Evolutionary conservation across 2,888 invertebrate species (phyloP).

Genomic region (Sarcophaga carnaria): DNA sequence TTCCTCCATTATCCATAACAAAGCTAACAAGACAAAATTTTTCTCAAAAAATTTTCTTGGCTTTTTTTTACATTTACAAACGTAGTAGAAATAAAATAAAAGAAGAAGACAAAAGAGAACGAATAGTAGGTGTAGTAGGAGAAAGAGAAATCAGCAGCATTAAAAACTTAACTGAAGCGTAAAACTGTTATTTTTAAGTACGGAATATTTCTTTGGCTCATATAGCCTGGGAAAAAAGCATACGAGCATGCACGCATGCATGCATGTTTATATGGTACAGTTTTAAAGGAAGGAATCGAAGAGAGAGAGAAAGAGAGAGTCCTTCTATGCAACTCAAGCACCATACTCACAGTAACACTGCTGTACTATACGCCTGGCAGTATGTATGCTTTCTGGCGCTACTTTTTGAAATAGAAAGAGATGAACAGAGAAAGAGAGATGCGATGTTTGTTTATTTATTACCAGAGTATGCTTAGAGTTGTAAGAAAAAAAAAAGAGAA

Average conservation of each 20-base stretch:
- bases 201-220: constrained; percentile 18
- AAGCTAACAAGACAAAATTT: no score
- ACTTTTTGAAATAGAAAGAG: constrained; percentile 39
- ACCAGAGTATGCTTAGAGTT: constrained; percentile 12
- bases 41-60: no score
- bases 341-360: not conserved
- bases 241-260: constrained; percentile 37
- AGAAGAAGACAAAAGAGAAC: no score
- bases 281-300: no score
- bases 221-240: constrained; percentile 18
- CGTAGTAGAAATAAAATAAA: no score
- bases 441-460: constrained; percentile 59
- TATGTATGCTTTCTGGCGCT: constrained; percentile 8
- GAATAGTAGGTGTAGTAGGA: not conserved
- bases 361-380: not conserved
- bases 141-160: constrained; percentile 28
- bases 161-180: constrained; percentile 62
- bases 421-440: not conserved
- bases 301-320: not conserved
- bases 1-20: no score
- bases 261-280: constrained; percentile 10
- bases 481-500: constrained; percentile 23
- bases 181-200: constrained; percentile 61
- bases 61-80: no score
- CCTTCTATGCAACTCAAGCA: constrained; percentile 39